Evolutionary conservation across 2,797 vertebrate species (phyloP), one percentile per base, ranked within the genome.

Genomic region (Eospalax fontanierii): DNA sequence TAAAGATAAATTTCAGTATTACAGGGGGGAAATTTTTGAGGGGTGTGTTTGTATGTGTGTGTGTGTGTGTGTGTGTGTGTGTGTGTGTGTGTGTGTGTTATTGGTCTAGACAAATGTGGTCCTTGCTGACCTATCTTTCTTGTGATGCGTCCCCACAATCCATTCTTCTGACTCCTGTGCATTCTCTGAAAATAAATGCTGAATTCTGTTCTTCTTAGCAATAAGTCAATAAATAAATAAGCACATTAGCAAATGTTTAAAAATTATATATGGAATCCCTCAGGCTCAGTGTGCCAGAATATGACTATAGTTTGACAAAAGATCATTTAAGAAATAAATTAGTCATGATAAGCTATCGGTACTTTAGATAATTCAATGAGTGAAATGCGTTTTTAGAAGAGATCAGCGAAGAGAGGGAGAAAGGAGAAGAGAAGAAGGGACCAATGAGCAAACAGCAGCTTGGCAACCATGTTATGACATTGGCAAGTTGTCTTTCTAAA

Each of bases 331-430:
- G 18, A 82, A 15, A n/a, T 21, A 89, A 71, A 50, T 30, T 4
- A 71, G 19, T 73, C 43, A 19, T 28, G 46, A 54, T 15, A 35
- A 65, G 40, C 1, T 70, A 6, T 21, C 22, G 24, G 5, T 10
- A 61, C 33, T n/a, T 2, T 0, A 30, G 10, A 22, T 54, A n/a
- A 75, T 22, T 0, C 18, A 54, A 40, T 40, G 30, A 40, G 0
- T 3, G 14, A 11, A 0, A 65, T 78, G 21, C 26, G 3, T 46
- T 84, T 70, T 1, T 50, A 61, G 26, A 84, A 75, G 6, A 89
- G 4, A 63, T 50, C 43, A 35, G 14, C 40, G 6, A 21, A 59
- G 40, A 50, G 33, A 78, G 43, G 50, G 24, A n/a, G n/a, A n/a
- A 68, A 1, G 68, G 61, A 21, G 6, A 70, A 30, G 16, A 24